phyloP scores from a whole-genome alignment of 2,797 vertebrate genomes.

The Todus mexicanus region DNA sequence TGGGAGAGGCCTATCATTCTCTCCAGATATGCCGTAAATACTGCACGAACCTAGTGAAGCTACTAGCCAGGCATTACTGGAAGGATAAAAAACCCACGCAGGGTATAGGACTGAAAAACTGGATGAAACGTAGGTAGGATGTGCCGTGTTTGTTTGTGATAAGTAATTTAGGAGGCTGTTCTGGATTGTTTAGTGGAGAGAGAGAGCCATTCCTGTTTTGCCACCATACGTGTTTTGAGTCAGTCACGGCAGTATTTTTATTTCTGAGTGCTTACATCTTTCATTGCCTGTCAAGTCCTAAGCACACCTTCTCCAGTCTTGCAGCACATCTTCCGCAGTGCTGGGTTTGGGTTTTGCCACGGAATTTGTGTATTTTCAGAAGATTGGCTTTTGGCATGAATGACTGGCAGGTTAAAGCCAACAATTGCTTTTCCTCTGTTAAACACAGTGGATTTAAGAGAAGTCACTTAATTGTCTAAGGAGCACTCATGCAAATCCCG shows the following conservation, averaged over 20 bases:
- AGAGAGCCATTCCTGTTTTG: background rate
- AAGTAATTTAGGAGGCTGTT: background rate
- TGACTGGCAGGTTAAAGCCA: background rate
- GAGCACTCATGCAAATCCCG: background rate
- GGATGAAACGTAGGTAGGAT: background rate
- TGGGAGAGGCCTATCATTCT: constrained; percentile 32
- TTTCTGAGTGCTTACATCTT: background rate
- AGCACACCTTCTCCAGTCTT: background rate
- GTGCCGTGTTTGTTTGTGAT: background rate
- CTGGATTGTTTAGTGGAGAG: background rate
- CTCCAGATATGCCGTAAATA: background rate
- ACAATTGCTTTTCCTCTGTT: background rate
- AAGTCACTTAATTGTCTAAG: background rate
- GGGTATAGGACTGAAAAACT: background rate
- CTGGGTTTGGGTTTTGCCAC: background rate
- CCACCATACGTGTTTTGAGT: accelerated
- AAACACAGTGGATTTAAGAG: background rate
- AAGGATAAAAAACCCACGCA: background rate
- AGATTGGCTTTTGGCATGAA: background rate
- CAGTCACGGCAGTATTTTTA: background rate
- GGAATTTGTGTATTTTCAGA: background rate
- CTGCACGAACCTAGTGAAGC: background rate
- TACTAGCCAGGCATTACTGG: background rate
- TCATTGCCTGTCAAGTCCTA: background rate
- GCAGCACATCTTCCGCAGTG: background rate